These are phyloP conservation scores for Acrocephalus scirpaceus DNA, from an alignment of 2,797 vertebrate species.

Conservation along the genomic window DNA sequence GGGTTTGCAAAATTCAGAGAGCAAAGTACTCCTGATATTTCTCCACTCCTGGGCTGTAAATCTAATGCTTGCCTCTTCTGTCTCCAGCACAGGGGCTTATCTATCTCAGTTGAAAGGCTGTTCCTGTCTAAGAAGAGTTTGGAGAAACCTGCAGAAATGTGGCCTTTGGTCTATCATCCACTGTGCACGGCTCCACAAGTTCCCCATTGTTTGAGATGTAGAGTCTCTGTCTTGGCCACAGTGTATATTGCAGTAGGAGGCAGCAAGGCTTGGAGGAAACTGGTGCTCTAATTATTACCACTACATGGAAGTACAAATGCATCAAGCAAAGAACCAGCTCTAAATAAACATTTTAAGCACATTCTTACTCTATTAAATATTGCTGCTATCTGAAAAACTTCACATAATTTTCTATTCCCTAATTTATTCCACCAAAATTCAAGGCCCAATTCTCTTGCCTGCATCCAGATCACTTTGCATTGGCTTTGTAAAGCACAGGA, in stretches of 20 bases:
- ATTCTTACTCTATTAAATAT: not conserved
- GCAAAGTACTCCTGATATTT: not conserved
- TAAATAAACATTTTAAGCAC: not conserved
- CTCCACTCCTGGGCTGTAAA: not conserved
- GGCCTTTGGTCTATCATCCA: not conserved
- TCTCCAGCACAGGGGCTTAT: not conserved
- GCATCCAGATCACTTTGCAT: not conserved
- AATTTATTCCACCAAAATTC: not conserved
- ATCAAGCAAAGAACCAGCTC: not conserved
- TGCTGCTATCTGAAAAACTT: not conserved
- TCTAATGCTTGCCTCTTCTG: not conserved
- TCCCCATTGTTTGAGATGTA: conserved; percentile 13
- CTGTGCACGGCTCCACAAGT: not conserved
- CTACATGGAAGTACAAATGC: not conserved
- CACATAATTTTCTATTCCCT: not conserved
- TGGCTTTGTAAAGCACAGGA: not conserved
- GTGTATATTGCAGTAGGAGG: conserved; percentile 32
- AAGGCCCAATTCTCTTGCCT: not conserved
- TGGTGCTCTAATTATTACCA: not conserved
- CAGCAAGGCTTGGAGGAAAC: conserved; percentile 37
- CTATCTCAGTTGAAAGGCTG: conserved; percentile 28
- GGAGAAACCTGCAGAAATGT: conserved; percentile 6
- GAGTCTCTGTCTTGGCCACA: conserved; percentile 38
- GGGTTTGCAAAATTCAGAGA: not conserved
- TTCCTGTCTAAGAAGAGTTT: conserved; percentile 38